Conservation (phyloP, 2,113 vertebrate species). For the Oceanites oceanicus region DNA sequence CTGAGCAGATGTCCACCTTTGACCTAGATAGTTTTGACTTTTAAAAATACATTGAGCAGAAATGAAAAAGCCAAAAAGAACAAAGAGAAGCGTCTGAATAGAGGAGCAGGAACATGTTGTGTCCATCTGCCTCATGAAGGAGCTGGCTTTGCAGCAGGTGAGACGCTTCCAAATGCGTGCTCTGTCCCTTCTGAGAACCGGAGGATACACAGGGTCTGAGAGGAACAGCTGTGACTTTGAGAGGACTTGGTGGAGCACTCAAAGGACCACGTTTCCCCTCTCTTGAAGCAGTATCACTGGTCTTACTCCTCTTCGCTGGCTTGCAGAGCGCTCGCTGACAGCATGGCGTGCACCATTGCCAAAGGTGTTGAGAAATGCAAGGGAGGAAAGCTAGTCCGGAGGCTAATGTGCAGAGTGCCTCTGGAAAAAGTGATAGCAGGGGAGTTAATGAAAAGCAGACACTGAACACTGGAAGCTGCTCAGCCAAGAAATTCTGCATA, state of each 20-base stretch:
- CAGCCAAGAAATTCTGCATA: background rate
- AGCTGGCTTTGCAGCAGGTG: background rate
- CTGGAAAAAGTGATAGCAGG: constrained; percentile 44
- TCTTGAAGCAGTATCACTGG: background rate
- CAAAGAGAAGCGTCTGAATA: background rate
- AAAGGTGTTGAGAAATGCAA: background rate
- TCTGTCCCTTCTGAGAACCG: background rate
- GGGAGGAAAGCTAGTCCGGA: background rate
- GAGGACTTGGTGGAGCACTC: background rate
- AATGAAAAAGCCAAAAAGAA: background rate
- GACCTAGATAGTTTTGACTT: background rate
- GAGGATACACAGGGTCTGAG: rapidly evolving
- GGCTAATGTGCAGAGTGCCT: background rate
- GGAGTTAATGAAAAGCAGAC: constrained; percentile 54
- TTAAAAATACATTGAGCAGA: background rate
- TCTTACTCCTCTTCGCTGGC: background rate
- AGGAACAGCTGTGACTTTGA: background rate
- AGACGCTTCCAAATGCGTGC: rapidly evolving
- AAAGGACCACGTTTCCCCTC: background rate
- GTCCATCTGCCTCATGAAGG: background rate
- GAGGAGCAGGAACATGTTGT: background rate
- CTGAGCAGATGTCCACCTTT: background rate
- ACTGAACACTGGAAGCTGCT: background rate
- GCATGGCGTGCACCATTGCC: background rate
- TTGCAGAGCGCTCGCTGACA: background rate